A percentile compares a stretch with the other conserved stretches of the same genome.
Conservation (phyloP, 2,797 vertebrate genomes). For the Natrix natrix region DNA sequence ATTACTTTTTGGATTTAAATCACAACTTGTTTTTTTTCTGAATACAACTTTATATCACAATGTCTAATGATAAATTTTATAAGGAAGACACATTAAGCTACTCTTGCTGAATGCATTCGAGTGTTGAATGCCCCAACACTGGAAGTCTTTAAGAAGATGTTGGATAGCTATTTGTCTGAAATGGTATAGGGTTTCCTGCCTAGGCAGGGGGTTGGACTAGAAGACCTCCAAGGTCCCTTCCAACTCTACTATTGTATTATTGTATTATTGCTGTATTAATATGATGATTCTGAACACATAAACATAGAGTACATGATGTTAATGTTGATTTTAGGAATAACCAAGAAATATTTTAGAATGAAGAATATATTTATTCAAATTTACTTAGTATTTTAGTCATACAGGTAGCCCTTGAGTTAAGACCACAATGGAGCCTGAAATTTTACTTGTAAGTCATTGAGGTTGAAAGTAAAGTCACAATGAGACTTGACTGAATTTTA, state of each 20-base stretch:
- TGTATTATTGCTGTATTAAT: too few species aligned
- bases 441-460: background rate
- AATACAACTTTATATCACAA: background rate
- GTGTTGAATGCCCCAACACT: too few species aligned
- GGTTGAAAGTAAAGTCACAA: background rate
- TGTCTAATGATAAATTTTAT: background rate
- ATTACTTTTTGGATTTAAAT: slow-evolving; percentile 17
- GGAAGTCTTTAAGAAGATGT: too few species aligned
- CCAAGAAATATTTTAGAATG: background rate
- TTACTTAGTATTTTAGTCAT: background rate
- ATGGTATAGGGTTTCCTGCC: too few species aligned
- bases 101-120: too few species aligned
- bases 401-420: background rate
- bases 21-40: slow-evolving; percentile 2
- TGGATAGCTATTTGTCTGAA: too few species aligned
- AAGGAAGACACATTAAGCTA: background rate
- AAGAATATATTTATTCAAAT: background rate
- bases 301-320: background rate
- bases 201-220: too few species aligned
- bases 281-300: background rate
- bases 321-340: background rate
- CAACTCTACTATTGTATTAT: too few species aligned
- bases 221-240: too few species aligned
- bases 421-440: background rate
- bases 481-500: background rate